Percentiles rank a stretch among this genome's conserved stretches.
phyloP scores from a whole-genome alignment of 2,113 vertebrate species.

The Lipophrys pholis region DNA sequence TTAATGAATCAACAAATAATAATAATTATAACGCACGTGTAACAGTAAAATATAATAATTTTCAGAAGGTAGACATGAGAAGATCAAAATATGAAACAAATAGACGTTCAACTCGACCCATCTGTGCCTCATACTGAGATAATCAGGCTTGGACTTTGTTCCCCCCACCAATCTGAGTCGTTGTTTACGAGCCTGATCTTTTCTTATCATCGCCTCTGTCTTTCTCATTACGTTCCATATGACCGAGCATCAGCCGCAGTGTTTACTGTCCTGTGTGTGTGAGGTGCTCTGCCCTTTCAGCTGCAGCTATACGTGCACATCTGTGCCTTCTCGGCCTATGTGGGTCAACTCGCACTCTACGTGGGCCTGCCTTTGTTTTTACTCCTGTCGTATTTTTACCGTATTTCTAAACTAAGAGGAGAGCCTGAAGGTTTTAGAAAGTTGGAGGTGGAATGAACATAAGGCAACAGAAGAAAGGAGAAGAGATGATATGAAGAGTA shows the following conservation, averaged over 20 bases:
- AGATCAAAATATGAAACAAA: not conserved
- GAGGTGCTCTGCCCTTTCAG: constrained; percentile 28
- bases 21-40: too few relatives aligned
- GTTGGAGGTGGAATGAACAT: too few relatives aligned
- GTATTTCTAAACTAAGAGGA: not conserved
- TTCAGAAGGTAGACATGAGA: too few relatives aligned
- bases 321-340: constrained; percentile 32
- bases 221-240: constrained; percentile 11
- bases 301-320: constrained; percentile 37
- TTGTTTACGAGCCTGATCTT: constrained; percentile 44
- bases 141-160: too few relatives aligned
- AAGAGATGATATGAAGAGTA: not conserved
- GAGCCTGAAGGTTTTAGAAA: not conserved
- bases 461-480: not conserved
- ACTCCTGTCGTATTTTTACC: constrained; percentile 10
- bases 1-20: too few relatives aligned
- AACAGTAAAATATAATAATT: too few relatives aligned
- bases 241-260: constrained; percentile 17
- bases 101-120: constrained; percentile 32
- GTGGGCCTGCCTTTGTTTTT: constrained; percentile 20
- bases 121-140: constrained; percentile 16
- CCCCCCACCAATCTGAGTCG: constrained; percentile 10
- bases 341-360: constrained; percentile 24
- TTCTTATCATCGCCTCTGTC: constrained; percentile 38
- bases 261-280: constrained; percentile 24